Evolutionary conservation across 2,888 invertebrate genomes (phyloP).

Genomic region (Drosophila rellima): DNA sequence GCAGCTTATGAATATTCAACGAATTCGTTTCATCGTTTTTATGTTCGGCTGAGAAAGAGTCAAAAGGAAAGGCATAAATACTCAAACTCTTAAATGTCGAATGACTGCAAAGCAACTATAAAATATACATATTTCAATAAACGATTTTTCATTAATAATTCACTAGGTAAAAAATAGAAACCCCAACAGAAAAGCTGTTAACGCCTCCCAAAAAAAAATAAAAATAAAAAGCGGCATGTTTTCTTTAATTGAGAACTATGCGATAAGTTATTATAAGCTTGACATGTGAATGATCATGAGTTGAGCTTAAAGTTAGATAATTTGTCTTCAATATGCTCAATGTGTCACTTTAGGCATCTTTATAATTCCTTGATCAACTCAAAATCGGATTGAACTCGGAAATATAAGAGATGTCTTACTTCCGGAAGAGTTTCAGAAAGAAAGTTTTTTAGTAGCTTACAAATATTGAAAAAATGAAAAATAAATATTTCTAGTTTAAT

Average conservation of each 20-base stretch:
- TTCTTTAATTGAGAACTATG: slow-evolving; percentile 55
- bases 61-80: slow-evolving; percentile 69
- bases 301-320: slow-evolving; percentile 28
- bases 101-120: slow-evolving; percentile 67
- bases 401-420: not conserved
- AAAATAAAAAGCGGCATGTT: slow-evolving; percentile 29
- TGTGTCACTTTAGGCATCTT: slow-evolving; percentile 31
- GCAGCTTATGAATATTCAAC: slow-evolving; percentile 75
- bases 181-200: slow-evolving; percentile 47
- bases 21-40: slow-evolving; percentile 33
- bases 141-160: slow-evolving; percentile 74
- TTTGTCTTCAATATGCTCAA: slow-evolving; percentile 44
- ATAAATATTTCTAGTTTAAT: not conserved
- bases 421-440: not conserved
- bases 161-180: slow-evolving; percentile 57
- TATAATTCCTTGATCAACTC: slow-evolving; percentile 6
- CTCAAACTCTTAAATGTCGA: slow-evolving; percentile 68
- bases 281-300: slow-evolving; percentile 41
- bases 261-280: slow-evolving; percentile 41
- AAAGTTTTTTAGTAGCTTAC: not conserved
- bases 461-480: not conserved
- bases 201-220: slow-evolving; percentile 51
- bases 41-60: slow-evolving; percentile 48
- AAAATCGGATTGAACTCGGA: not conserved
- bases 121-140: slow-evolving; percentile 75